Conservation (phyloP, 2,888 invertebrate genomes). For the Tachystola acroxantha region DNA sequence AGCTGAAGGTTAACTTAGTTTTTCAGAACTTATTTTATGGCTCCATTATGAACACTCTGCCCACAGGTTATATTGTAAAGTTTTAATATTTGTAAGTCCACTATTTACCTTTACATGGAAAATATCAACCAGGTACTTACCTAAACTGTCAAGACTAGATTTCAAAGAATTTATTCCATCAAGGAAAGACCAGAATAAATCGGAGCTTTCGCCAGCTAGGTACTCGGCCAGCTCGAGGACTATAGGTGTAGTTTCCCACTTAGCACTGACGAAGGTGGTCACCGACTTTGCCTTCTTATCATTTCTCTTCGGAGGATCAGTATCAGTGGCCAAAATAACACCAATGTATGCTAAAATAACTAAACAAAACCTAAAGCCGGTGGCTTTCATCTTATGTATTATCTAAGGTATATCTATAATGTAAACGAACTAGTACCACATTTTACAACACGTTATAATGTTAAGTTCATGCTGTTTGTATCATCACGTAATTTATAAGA, state of each 20-base stretch:
- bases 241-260: conserved; percentile 96
- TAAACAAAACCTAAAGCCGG: conserved; percentile 50
- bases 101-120: too few species aligned
- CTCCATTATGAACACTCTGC: too few species aligned
- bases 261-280: conserved; percentile 92
- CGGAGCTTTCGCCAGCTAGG: conserved; percentile 87
- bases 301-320: conserved; percentile 43
- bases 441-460: conserved; percentile 25
- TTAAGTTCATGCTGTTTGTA: conserved; percentile 19
- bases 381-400: conserved; percentile 41
- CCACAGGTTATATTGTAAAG: too few species aligned
- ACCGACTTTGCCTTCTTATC: conserved; percentile 86
- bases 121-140: too few species aligned
- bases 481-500: neutral
- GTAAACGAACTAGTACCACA: conserved; percentile 18
- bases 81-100: too few species aligned
- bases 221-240: conserved; percentile 94
- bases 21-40: too few species aligned
- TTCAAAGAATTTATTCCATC: conserved; percentile 82
- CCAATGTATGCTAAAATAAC: conserved; percentile 40
- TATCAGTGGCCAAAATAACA: conserved; percentile 38
- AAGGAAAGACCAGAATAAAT: conserved; percentile 90
- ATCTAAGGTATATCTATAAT: conserved; percentile 12
- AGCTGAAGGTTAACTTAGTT: too few species aligned
- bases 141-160: conserved; percentile 77